A percentile compares a stretch with the other conserved stretches of the same genome.
phyloP scores from a whole-genome alignment of 2,888 invertebrate genomes.

The Cosmopolites sordidus region DNA sequence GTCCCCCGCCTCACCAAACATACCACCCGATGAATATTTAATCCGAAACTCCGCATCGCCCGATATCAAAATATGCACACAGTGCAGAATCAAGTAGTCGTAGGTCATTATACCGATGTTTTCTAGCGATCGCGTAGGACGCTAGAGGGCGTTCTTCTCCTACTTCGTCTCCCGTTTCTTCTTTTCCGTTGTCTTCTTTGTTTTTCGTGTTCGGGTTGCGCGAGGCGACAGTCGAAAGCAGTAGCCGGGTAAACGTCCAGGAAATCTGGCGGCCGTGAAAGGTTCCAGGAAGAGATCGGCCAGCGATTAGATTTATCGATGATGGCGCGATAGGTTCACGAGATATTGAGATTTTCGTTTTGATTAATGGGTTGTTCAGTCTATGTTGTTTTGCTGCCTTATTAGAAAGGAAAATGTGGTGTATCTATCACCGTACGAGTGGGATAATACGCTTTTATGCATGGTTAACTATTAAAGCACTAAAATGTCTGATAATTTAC shows the following conservation, averaged over 20 bases:
- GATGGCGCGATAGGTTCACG: neutral
- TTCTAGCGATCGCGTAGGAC: constrained; percentile 12
- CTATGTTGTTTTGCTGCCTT: neutral
- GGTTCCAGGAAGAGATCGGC: neutral
- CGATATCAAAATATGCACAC: neutral
- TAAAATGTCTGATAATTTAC: no score
- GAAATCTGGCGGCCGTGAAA: neutral
- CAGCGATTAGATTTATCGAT: neutral
- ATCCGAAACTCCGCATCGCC: neutral
- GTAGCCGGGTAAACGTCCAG: neutral
- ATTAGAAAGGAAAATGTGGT: no score
- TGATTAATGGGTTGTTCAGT: neutral
- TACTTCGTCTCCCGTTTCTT: neutral
- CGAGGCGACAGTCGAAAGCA: neutral
- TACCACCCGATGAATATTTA: neutral
- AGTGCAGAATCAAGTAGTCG: constrained; percentile 10
- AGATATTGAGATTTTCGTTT: neutral
- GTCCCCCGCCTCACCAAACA: no score
- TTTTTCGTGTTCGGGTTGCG: neutral
- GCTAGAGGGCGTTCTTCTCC: constrained; percentile 5
- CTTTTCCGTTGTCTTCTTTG: neutral
- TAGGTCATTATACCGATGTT: constrained; percentile 13
- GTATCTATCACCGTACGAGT: no score
- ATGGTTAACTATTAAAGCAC: no score
- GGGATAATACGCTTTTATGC: no score